Evolutionary conservation across 2,888 invertebrate genomes (phyloP).

Genomic region (Cataglyphis rosenhaueri): DNA sequence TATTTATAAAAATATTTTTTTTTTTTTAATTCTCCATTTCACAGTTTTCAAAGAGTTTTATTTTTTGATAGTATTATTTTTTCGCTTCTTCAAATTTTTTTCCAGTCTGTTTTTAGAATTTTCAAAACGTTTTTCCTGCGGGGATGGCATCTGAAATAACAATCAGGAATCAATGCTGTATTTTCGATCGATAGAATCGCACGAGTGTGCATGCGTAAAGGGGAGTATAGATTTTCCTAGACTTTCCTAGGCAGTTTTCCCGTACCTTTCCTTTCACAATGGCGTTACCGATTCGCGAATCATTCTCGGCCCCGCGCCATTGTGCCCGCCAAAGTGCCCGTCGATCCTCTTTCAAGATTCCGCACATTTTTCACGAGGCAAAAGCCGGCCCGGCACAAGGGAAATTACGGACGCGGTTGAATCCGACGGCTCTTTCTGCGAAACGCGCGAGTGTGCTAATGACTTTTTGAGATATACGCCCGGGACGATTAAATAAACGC

Average conservation of each 20-base stretch:
- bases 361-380: constrained; percentile 42
- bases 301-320: constrained; percentile 24
- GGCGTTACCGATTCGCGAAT: constrained; percentile 32
- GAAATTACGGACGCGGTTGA: constrained; percentile 52
- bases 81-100: constrained; percentile 13
- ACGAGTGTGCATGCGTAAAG: not conserved
- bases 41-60: not conserved
- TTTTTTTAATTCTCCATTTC: not conserved
- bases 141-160: constrained; percentile 23
- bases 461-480: constrained; percentile 51
- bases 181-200: constrained; percentile 13
- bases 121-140: not conserved
- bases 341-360: constrained; percentile 34
- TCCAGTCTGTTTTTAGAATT: not conserved
- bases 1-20: not conserved
- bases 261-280: not conserved
- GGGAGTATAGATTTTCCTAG: constrained; percentile 21
- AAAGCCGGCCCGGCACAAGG: constrained; percentile 36
- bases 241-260: not conserved
- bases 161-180: constrained; percentile 3
- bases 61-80: constrained; percentile 9
- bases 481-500: constrained; percentile 38
- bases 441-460: constrained; percentile 47
- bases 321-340: constrained; percentile 33
- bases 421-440: constrained; percentile 44